phyloP scores from a whole-genome alignment of 2,797 vertebrate species.

The Anguilla marmorata region DNA sequence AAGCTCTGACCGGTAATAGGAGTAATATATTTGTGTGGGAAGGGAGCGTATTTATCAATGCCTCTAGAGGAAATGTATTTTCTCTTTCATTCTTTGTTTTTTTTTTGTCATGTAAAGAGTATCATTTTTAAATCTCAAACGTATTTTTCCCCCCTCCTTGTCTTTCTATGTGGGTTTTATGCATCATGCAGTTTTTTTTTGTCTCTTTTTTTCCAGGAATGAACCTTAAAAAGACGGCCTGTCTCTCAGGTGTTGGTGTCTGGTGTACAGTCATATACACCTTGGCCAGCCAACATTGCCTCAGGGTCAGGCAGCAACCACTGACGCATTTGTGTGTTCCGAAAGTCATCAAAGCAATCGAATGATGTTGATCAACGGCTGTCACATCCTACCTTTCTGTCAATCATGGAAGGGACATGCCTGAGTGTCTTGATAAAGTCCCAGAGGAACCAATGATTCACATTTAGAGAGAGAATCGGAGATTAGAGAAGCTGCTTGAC shows the following conservation, averaged over 20 bases:
- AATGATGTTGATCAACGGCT: slow-evolving; percentile 15
- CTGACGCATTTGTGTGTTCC: slow-evolving; percentile 10
- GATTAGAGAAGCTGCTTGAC: background rate
- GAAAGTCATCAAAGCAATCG: slow-evolving; percentile 23
- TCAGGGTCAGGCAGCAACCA: background rate
- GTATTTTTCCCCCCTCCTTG: background rate
- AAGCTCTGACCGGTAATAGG: slow-evolving; percentile 2
- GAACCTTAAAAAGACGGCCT: background rate
- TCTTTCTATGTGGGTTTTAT: background rate
- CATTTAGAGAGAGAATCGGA: background rate
- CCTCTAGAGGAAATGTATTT: background rate
- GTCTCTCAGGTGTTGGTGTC: background rate
- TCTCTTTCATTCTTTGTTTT: background rate
- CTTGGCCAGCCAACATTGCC: too few species aligned
- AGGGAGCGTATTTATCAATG: slow-evolving; percentile 13
- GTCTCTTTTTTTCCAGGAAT: background rate
- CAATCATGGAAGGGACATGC: slow-evolving; percentile 2
- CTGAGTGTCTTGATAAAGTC: background rate
- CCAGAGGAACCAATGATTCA: background rate
- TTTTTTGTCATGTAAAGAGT: background rate
- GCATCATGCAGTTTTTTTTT: background rate
- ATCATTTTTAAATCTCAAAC: background rate
- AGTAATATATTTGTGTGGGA: slow-evolving; percentile 1
- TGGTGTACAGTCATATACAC: background rate
- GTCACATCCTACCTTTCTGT: background rate